A percentile compares a stretch with the other conserved stretches of the same genome.
Conservation (phyloP, 2,113 vertebrate species). For the Pluvianellus socialis region DNA sequence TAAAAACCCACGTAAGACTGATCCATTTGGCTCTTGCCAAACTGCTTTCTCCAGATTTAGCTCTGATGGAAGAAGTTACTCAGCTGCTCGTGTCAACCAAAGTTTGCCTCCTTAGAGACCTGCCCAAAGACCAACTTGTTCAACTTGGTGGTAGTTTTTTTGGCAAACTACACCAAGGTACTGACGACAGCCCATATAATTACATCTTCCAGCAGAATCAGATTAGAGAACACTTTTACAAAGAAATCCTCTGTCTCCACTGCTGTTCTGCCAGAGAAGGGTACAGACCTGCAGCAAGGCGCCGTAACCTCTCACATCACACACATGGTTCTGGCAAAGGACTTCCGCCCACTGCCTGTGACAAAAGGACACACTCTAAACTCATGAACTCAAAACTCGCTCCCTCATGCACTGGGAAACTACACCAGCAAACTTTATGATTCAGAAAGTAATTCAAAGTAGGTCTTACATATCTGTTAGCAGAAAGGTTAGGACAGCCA, state of each 20-base stretch:
- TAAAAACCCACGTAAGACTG: neutral
- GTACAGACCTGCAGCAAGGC: neutral
- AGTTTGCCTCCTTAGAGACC: neutral
- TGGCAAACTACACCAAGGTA: neutral
- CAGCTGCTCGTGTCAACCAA: neutral
- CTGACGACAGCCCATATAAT: neutral
- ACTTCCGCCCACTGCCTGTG: neutral
- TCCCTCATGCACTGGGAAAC: neutral
- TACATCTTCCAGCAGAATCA: neutral
- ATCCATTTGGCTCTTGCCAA: neutral
- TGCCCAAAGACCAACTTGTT: neutral
- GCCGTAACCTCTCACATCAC: neutral
- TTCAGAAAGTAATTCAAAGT: neutral
- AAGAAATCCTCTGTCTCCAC: neutral
- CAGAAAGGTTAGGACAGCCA: neutral
- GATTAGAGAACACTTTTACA: neutral
- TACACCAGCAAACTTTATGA: neutral
- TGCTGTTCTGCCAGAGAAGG: neutral
- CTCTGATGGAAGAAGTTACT: neutral
- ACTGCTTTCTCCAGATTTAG: neutral
- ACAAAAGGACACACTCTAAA: neutral
- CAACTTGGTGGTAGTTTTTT: neutral
- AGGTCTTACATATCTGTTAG: neutral
- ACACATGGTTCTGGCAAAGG: rapidly evolving
- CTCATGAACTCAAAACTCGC: neutral